phyloP scores from a whole-genome alignment of 2,888 invertebrate genomes.

The Lypha dubia region DNA sequence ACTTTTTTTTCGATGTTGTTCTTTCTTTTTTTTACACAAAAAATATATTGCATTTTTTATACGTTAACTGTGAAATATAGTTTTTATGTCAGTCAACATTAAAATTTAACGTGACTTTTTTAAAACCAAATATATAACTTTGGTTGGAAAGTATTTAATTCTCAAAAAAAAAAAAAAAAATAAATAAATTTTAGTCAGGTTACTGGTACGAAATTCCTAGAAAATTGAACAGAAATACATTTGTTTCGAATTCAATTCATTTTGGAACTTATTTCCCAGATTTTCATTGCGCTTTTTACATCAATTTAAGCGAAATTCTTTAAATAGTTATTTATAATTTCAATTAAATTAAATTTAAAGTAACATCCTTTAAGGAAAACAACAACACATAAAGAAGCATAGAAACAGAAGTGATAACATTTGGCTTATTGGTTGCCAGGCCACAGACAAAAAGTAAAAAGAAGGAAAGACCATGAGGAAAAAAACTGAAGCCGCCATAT shows the following conservation, averaged over 20 bases:
- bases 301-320: no score
- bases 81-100: constrained; percentile 56
- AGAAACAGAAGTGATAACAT: constrained; percentile 40
- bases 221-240: no score
- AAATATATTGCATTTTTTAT: constrained; percentile 7
- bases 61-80: constrained; percentile 3
- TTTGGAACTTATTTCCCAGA: no score
- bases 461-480: no score
- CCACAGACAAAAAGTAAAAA: constrained; percentile 35
- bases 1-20: constrained; percentile 17
- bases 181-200: no score
- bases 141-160: no score
- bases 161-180: no score
- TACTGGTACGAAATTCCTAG: no score
- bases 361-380: not conserved
- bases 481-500: constrained; percentile 29
- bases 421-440: constrained; percentile 46
- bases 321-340: no score
- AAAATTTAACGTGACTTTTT: constrained; percentile 3
- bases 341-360: not conserved
- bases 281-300: no score
- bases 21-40: not conserved
- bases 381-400: constrained; percentile 3
- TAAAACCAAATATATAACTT: no score
- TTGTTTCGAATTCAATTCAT: no score